Percentiles rank a stretch among this genome's conserved stretches.
These are phyloP conservation scores for Hydra vulgaris DNA, from an alignment of 30 jellyfish, hydroid and myxozoan species.

Conservation along the genomic window DNA sequence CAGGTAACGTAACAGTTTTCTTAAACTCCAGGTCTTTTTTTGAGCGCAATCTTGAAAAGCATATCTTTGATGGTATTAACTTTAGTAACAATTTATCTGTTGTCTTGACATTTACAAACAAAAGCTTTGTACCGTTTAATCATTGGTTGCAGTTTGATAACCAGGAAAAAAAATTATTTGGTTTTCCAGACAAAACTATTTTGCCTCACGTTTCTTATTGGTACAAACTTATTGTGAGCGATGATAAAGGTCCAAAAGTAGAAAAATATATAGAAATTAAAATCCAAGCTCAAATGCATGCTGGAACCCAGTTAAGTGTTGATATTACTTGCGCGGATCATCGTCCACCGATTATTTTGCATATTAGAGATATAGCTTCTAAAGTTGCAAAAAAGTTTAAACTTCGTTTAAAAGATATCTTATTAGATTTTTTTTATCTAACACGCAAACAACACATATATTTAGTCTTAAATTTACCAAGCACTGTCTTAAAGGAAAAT, in stretches of 20 bases:
- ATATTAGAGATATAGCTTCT: neutral
- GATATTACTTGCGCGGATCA: neutral
- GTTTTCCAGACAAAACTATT: slow-evolving; percentile 18
- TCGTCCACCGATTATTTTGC: neutral
- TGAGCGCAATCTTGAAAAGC: neutral
- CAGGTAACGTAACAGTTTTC: neutral
- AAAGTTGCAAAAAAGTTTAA: neutral
- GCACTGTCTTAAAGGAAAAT: neutral
- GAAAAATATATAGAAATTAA: neutral
- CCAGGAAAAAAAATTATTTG: neutral
- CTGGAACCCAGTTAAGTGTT: neutral
- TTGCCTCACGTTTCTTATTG: neutral
- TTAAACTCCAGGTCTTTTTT: neutral
- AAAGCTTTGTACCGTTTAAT: neutral
- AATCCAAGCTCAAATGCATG: neutral
- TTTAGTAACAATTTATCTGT: slow-evolving; percentile 7
- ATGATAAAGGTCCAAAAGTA: slow-evolving; percentile 4
- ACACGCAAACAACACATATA: neutral
- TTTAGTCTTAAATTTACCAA: neutral
- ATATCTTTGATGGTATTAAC: slow-evolving; percentile 9
- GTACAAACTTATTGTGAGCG: slow-evolving; percentile 4
- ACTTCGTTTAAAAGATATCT: neutral
- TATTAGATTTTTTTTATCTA: neutral
- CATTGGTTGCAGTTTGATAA: slow-evolving; percentile 34
- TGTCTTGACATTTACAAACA: neutral